Percentiles rank a stretch among this genome's conserved stretches.
Evolutionary conservation across 2,888 invertebrate genomes (phyloP).

Genomic region (Drosophila borealis): DNA sequence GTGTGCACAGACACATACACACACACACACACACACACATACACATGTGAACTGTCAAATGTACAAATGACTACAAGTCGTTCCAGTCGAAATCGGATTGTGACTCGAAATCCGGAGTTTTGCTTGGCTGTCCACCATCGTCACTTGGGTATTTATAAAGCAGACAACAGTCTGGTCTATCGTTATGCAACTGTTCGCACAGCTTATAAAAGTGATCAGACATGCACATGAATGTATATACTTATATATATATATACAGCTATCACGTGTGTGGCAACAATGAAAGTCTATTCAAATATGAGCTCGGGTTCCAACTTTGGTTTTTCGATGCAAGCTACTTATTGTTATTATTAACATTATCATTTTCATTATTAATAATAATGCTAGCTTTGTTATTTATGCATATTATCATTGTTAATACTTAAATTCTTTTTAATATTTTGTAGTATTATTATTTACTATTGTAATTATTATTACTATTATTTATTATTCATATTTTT

Average conservation of each 20-base stretch:
- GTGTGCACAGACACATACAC: slow-evolving; percentile 20
- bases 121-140: slow-evolving; percentile 38
- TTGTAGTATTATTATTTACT: not conserved
- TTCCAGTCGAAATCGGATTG: slow-evolving; percentile 20
- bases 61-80: slow-evolving; percentile 38
- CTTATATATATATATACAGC: not conserved
- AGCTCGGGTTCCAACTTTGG: no score
- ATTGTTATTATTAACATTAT: not conserved
- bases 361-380: not conserved
- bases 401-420: not conserved
- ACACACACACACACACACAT: not conserved
- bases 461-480: not conserved
- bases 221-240: not conserved
- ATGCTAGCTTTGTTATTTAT: not conserved
- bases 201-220: slow-evolving; percentile 4
- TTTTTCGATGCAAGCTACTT: no score
- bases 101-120: slow-evolving; percentile 21
- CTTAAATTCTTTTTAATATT: not conserved
- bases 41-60: slow-evolving; percentile 30
- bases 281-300: no score
- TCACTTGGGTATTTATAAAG: slow-evolving; percentile 12
- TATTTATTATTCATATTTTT: not conserved
- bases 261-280: no score
- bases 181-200: slow-evolving; percentile 7
- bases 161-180: slow-evolving; percentile 7